Evolutionary conservation across 2,797 vertebrate genomes (phyloP), one percentile per base, ranked within the genome.

Genomic region (Onychomys leucogaster): DNA sequence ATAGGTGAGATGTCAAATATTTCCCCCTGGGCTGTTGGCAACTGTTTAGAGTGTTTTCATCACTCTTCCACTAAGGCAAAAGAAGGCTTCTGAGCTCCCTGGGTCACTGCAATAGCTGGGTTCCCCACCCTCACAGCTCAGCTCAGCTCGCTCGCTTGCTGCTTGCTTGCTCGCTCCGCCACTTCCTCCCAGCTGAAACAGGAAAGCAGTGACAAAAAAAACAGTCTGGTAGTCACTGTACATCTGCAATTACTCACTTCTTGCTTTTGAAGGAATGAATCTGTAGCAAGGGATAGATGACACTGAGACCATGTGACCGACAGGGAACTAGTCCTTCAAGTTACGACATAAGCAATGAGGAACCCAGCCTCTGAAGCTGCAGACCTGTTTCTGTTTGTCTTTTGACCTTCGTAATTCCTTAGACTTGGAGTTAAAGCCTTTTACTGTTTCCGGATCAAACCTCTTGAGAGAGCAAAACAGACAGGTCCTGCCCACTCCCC

Each of bases 161-260:
- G 34, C 43, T 46, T 43, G n/a, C n/a, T n/a, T n/a, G 43, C 46
- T 49, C 84, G 94, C 98, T 97, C 85, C 32, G 41, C 52, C 73
- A 89, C 98, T 99, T 99, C 99, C 99, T 99, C 98, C 97, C 97
- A 94, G 97, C 96, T 98, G 97, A 98, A 98, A 99, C 99, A 99
- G 99, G 99, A 99, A 99, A 99, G 98, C 94, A 32, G 97, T 96
- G 98, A 99, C 99, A 99, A 99, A 99, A 99, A 98, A 98, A 98
- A 97, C 98, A 75, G 97, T 89, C 93, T 81, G 2, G 8, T 95
- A 81, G 97, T 96, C 98, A 94, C 95, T 96, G 97, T 97, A 98
- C 98, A 98, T 98, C 98, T 98, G 97, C 88, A 97, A 84, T 97
- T 97, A 96, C 98, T 98, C 96, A 94, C 96, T 98, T 99, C 98